These are phyloP conservation scores for Notolepis coatsorum DNA, from an alignment of 2,797 vertebrate species.

Conservation along the genomic window DNA sequence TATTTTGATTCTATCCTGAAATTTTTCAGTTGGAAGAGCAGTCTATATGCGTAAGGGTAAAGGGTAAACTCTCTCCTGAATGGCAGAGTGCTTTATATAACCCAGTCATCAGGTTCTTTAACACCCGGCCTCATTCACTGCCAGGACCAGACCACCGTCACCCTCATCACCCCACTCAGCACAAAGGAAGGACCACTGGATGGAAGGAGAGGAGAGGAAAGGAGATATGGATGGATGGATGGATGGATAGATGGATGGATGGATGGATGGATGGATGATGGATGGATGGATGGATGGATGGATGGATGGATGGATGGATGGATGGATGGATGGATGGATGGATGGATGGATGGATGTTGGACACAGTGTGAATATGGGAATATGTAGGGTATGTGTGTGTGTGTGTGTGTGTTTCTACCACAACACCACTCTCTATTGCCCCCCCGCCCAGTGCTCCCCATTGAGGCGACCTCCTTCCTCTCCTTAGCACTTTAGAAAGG, in stretches of 20 bases:
- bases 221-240: slow-evolving; percentile 23
- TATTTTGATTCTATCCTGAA: no score
- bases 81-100: slow-evolving; percentile 65
- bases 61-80: slow-evolving; percentile 59
- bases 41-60: no score
- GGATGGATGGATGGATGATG: slow-evolving; percentile 26
- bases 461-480: slow-evolving; percentile 34
- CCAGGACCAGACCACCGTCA: slow-evolving; percentile 51
- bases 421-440: slow-evolving; percentile 27
- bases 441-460: slow-evolving; percentile 8
- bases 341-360: slow-evolving; percentile 24
- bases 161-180: slow-evolving; percentile 39
- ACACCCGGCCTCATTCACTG: slow-evolving; percentile 66
- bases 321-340: background rate
- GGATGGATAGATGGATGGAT: slow-evolving; percentile 5
- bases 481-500: slow-evolving; percentile 42
- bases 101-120: slow-evolving; percentile 66
- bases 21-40: no score
- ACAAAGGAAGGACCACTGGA: slow-evolving; percentile 9
- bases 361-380: slow-evolving; percentile 43
- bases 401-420: slow-evolving; percentile 25
- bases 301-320: background rate
- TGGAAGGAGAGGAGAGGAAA: no score
- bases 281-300: background rate
- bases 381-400: slow-evolving; percentile 32